These are phyloP conservation scores for Tribolium madens DNA, from an alignment of 1,140 invertebrate species.

Conservation along the genomic window DNA sequence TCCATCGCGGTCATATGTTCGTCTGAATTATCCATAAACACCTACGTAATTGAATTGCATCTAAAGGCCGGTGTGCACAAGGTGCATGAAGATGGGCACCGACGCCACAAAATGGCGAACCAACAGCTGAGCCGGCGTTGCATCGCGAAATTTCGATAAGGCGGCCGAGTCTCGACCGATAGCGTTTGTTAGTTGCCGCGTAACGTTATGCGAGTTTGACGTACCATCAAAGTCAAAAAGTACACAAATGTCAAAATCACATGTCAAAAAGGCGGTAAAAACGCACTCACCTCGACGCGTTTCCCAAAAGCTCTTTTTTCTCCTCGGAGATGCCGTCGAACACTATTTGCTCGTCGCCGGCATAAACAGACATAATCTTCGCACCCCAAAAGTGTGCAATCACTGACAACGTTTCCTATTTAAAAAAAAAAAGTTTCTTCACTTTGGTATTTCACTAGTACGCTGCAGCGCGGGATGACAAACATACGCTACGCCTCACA, in stretches of 20 bases:
- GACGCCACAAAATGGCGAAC: slow-evolving; percentile 54
- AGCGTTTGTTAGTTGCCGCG: not conserved
- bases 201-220: slow-evolving; percentile 12
- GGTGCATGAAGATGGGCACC: slow-evolving; percentile 19
- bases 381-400: slow-evolving; percentile 40
- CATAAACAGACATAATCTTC: slow-evolving; percentile 60
- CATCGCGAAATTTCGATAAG: not conserved
- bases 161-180: slow-evolving; percentile 8
- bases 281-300: slow-evolving; percentile 58
- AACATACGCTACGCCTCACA: slow-evolving; percentile 66
- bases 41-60: not conserved
- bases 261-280: slow-evolving; percentile 58
- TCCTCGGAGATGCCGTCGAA: slow-evolving; percentile 56
- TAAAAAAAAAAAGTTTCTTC: not conserved
- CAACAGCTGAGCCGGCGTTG: slow-evolving; percentile 51
- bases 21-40: slow-evolving; percentile 25
- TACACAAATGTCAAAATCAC: slow-evolving; percentile 62
- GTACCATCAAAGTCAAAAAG: slow-evolving; percentile 44
- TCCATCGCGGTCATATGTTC: slow-evolving; percentile 36
- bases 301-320: slow-evolving; percentile 59
- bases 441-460: slow-evolving; percentile 51
- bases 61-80: slow-evolving; percentile 1
- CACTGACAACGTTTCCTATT: not conserved
- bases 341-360: slow-evolving; percentile 55
- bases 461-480: slow-evolving; percentile 60